Base-by-base conservation (phyloP, 2,888 invertebrate species). In the Dicyrtoma fusca region DNA sequence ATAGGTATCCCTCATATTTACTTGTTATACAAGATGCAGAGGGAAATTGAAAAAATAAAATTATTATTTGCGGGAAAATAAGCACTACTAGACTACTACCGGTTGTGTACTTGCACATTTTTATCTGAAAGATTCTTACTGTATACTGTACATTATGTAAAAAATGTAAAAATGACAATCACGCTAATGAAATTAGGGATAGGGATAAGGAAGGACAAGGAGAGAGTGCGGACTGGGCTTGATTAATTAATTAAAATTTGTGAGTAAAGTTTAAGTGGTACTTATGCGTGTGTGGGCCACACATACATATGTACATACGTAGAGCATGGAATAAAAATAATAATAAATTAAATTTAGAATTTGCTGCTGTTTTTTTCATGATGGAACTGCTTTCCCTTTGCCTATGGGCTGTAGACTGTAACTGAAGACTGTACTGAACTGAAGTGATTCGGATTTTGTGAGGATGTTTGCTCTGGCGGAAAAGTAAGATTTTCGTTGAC, bases 401-500 rank as follows among this genome's bases (percentile, higher is more conserved):
- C 19, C 14, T 14, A 8, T 65, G 26, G 4, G n/a, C n/a, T n/a
- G n/a, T n/a, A n/a, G n/a, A n/a, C n/a, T n/a, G n/a, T n/a, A n/a
- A n/a, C n/a, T n/a, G n/a, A n/a, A n/a, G n/a, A n/a, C n/a, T n/a
- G n/a, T n/a, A n/a, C n/a, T n/a, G n/a, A n/a, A n/a, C n/a, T n/a
- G n/a, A n/a, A n/a, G n/a, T n/a, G n/a, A n/a, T n/a, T n/a, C n/a
- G n/a, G n/a, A n/a, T n/a, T n/a, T n/a, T n/a, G n/a, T n/a, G n/a
- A n/a, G n/a, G n/a, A n/a, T n/a, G n/a, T n/a, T n/a, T n/a, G n/a
- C n/a, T n/a, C n/a, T n/a, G 25, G 17, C 14, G 19, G 65, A n/a
- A 68, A 42, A 51, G 65, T 47, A n/a, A 34, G 34, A 34, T 59
- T 71, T 71, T 42, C 34, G 21, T 71, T 63, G 51, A 69, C 71